Conservation (phyloP, 2,797 vertebrate genomes). For the Odontamblyopus lacepedii region DNA sequence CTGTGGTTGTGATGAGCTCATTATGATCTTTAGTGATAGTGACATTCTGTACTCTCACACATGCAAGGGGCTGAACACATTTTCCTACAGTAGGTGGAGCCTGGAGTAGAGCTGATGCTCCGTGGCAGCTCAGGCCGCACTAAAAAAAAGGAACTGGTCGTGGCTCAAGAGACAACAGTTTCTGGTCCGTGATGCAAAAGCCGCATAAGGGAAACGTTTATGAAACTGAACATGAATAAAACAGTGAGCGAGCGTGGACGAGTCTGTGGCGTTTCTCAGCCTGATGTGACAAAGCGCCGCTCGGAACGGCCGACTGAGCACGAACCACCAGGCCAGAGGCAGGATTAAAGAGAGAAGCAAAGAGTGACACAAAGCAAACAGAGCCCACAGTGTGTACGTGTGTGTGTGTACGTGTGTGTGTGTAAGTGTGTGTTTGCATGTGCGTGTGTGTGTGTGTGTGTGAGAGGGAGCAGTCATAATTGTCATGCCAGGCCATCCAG, state of each 20-base stretch:
- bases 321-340: constrained; percentile 40
- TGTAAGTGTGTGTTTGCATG: constrained; percentile 20
- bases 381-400: constrained; percentile 19
- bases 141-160: background rate
- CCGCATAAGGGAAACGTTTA: too few relatives aligned
- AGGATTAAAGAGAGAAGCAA: constrained; percentile 43
- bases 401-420: constrained; percentile 18
- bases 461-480: constrained; percentile 54
- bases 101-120: too few relatives aligned
- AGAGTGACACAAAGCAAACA: constrained; percentile 37
- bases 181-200: background rate
- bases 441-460: constrained; percentile 19
- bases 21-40: too few relatives aligned
- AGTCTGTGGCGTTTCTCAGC: constrained; percentile 25
- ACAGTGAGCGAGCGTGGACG: background rate
- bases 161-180: background rate
- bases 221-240: background rate
- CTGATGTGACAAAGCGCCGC: constrained; percentile 22
- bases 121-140: background rate
- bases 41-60: too few relatives aligned
- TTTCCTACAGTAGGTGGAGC: too few relatives aligned
- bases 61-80: too few relatives aligned
- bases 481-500: constrained; percentile 89
- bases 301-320: constrained; percentile 44
- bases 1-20: too few relatives aligned